Conservation (phyloP, 92 coral and sea anemone genomes). For the Epizoanthus illoricatus region DNA sequence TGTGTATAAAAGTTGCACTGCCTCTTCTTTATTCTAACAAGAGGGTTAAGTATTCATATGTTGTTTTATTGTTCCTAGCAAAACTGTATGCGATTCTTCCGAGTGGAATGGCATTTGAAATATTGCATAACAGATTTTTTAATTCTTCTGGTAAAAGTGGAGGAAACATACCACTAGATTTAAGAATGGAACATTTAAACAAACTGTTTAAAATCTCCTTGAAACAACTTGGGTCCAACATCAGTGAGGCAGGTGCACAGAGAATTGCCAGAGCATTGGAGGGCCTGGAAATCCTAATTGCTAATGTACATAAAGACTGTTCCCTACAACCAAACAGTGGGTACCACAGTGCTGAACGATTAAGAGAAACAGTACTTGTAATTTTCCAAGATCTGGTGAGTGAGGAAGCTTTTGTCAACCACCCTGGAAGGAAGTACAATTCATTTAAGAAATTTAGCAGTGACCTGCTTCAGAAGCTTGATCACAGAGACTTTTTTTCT, state of each 20-base stretch:
- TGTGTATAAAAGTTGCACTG: slow-evolving; percentile 31
- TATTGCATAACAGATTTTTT: slow-evolving; percentile 31
- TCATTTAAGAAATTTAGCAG: slow-evolving; percentile 30
- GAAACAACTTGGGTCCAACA: slow-evolving; percentile 39
- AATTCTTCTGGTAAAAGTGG: slow-evolving; percentile 37
- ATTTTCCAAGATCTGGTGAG: slow-evolving; percentile 22
- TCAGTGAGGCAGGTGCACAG: slow-evolving; percentile 35
- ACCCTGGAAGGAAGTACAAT: slow-evolving; percentile 34
- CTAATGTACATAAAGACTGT: slow-evolving; percentile 33
- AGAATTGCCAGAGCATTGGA: slow-evolving; percentile 35
- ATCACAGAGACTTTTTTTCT: slow-evolving; percentile 33
- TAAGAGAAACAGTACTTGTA: slow-evolving; percentile 26
- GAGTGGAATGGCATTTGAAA: slow-evolving; percentile 32
- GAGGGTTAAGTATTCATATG: slow-evolving; percentile 42
- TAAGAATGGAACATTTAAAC: slow-evolving; percentile 38
- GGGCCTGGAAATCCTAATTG: slow-evolving; percentile 28
- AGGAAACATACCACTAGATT: slow-evolving; percentile 33
- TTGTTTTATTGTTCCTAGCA: slow-evolving; percentile 33
- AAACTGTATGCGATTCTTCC: slow-evolving; percentile 38
- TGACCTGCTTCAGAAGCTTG: slow-evolving; percentile 38
- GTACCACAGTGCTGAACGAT: slow-evolving; percentile 23
- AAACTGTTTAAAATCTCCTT: slow-evolving; percentile 30
- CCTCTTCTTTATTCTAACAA: not conserved
- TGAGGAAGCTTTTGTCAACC: slow-evolving; percentile 28
- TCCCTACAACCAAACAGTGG: not conserved